Evolutionary conservation across 2,888 invertebrate species (phyloP), one percentile per base, ranked within the genome.

Genomic region (Sisyra terminalis): DNA sequence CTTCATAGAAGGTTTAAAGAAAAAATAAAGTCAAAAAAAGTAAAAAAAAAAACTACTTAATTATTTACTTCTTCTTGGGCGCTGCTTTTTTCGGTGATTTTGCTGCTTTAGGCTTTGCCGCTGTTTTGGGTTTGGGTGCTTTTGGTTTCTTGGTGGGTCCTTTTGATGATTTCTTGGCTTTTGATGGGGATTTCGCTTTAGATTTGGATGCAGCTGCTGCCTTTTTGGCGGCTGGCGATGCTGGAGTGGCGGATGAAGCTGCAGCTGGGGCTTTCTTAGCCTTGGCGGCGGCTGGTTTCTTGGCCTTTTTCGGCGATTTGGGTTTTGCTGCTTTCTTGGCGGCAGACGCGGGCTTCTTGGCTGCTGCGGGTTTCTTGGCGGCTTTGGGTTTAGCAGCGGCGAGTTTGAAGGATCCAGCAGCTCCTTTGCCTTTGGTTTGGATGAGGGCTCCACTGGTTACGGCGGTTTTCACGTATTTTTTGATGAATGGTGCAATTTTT

Each of bases 381-480:
- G 32, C 9, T 9, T 24, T 24, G 24, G 24, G 24, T 24, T 24
- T 24, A 7, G 24, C 24, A 5, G 24, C 24, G 24, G 24, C 24
- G 3, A 24, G 24, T 24, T 24, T 24, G 24, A 24, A 24, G 3
- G 24, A 24, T 5, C 24, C 24, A 7, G 24, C 24, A 24, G 24
- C 24, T 3, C 24, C 24, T 24, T 24, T 24, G 24, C 24, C 24
- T 24, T 24, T 24, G 24, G 24, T 24, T 24, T 69, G 70, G 15
- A 70, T 14, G 3, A 14, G 32, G 32, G 14, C 14, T 14, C 32
- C 70, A 34, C 63, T 61, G 2, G 58, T 61, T n/a, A 77, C 69
- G 11, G 71, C 71, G 10, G 59, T 54, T 54, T 71, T 75, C 46
- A 76, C 50, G 49, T 69, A 73, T 46, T 69, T 71, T 47, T 67